Conservation (phyloP, 2,888 invertebrate genomes). For the Patella caerulea region DNA sequence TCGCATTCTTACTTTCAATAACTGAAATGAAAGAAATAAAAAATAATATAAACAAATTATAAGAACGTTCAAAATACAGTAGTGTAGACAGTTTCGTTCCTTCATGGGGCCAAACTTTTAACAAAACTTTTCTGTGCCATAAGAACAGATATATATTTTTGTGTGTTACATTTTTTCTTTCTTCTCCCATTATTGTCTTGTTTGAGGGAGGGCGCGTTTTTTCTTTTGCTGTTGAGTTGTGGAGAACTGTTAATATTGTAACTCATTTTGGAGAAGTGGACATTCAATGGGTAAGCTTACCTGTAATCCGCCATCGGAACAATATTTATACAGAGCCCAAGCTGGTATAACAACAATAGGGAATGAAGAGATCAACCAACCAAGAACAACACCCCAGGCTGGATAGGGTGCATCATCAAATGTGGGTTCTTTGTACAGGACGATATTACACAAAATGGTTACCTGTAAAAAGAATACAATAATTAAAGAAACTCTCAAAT, state of each 20-base stretch:
- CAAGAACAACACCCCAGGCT: slow-evolving; percentile 62
- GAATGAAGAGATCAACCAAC: slow-evolving; percentile 69
- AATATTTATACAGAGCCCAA: slow-evolving; percentile 64
- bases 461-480: slow-evolving; percentile 43
- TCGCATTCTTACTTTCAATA: slow-evolving; percentile 50
- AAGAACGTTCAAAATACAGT: no score
- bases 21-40: slow-evolving; percentile 39
- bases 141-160: not conserved
- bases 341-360: slow-evolving; percentile 65
- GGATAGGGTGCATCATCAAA: slow-evolving; percentile 64
- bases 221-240: no score
- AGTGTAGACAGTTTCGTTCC: no score
- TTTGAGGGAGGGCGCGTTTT: no score
- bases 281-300: slow-evolving; percentile 44
- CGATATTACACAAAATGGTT: slow-evolving; percentile 60
- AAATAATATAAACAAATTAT: no score
- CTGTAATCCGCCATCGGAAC: slow-evolving; percentile 62
- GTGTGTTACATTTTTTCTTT: no score
- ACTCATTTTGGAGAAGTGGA: no score
- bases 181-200: no score
- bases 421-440: slow-evolving; percentile 62
- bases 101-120: no score
- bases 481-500: no score
- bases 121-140: no score
- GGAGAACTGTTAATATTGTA: no score